A percentile compares a stretch with the other conserved stretches of the same genome.
Evolutionary conservation across 2,888 invertebrate genomes (phyloP).

Genomic region (Sthenelais limicola): DNA sequence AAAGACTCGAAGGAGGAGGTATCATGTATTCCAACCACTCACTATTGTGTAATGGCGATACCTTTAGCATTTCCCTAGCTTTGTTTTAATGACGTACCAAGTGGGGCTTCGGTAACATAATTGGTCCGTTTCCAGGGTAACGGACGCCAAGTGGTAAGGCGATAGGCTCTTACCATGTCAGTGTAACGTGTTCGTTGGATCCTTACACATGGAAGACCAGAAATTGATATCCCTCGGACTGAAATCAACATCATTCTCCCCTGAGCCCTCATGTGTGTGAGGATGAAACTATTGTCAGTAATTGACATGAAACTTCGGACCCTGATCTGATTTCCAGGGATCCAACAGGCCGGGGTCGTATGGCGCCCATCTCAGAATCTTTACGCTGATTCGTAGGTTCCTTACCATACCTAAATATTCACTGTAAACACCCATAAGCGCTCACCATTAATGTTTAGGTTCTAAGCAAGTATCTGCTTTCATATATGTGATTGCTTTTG

Average conservation of each 20-base stretch:
- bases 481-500: no score
- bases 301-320: slow-evolving; percentile 37
- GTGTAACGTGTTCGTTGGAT: slow-evolving; percentile 8
- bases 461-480: no score
- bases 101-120: slow-evolving; percentile 27
- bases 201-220: no score
- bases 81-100: slow-evolving; percentile 28
- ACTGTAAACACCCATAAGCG: no score
- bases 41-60: no score
- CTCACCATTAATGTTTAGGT: no score
- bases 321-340: slow-evolving; percentile 25
- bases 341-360: background rate
- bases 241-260: no score
- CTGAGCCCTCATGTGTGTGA: slow-evolving; percentile 3
- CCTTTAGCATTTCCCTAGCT: no score
- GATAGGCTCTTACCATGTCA: slow-evolving; percentile 8
- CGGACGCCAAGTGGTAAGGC: slow-evolving; percentile 25
- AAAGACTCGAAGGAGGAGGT: no score
- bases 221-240: no score
- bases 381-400: background rate
- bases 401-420: background rate
- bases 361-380: background rate
- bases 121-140: slow-evolving; percentile 36
- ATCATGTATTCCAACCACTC: no score
- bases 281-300: slow-evolving; percentile 11